Percentiles rank a stretch among this genome's conserved stretches.
Conservation (phyloP, 2,888 invertebrate species). For the Resseliella maxima region DNA sequence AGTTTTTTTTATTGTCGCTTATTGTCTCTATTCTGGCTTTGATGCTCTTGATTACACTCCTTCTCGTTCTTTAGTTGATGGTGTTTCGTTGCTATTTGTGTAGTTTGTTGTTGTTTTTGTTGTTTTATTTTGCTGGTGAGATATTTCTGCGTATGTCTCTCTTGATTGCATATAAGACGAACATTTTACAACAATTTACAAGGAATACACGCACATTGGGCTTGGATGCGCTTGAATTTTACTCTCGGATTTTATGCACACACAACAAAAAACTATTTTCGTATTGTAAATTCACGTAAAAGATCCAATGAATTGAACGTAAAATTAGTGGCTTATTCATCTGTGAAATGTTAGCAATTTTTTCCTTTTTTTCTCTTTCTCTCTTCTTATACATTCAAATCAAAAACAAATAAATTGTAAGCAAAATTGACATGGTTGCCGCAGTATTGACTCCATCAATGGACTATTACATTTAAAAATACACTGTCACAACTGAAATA, state of each 20-base stretch:
- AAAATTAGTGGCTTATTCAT: constrained; percentile 30
- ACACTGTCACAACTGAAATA: not conserved
- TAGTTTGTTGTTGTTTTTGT: not conserved
- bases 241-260: not conserved
- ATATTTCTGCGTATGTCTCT: not conserved
- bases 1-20: constrained; percentile 23
- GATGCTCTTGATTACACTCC: not conserved
- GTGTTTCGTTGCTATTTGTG: not conserved
- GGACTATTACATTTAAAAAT: not conserved
- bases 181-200: not conserved
- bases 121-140: not conserved
- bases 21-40: not conserved
- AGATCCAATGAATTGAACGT: not conserved
- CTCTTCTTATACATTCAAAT: not conserved
- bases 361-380: not conserved
- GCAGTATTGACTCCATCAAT: not conserved
- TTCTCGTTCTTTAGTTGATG: not conserved
- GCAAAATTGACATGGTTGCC: not conserved
- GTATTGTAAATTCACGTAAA: not conserved
- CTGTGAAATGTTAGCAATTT: constrained; percentile 22
- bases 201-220: constrained; percentile 20
- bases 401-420: not conserved
- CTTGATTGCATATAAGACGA: not conserved
- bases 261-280: constrained; percentile 6
- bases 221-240: not conserved